phyloP scores from a whole-genome alignment of 2,888 invertebrate genomes.

The Thymelicus sylvestris region DNA sequence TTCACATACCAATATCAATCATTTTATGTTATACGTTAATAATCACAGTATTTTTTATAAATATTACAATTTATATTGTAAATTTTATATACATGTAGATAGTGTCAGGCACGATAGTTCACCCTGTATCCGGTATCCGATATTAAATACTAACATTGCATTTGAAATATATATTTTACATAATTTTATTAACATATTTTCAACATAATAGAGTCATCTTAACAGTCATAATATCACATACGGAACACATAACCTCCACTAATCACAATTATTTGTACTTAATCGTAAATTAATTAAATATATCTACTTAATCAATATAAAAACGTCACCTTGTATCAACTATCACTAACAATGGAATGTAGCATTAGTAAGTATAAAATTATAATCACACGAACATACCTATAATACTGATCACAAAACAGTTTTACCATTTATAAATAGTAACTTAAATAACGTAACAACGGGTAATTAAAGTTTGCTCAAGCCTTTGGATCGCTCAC shows the following conservation, averaged over 20 bases:
- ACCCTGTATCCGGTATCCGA: conserved; percentile 44
- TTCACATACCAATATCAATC: conserved; percentile 40
- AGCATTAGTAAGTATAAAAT: conserved; percentile 43
- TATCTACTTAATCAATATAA: conserved; percentile 38
- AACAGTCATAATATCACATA: conserved; percentile 31
- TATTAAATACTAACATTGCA: background rate
- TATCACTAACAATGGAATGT: conserved; percentile 59
- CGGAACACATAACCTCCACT: conserved; percentile 3
- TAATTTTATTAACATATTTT: background rate
- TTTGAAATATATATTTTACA: background rate
- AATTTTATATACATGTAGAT: conserved; percentile 29
- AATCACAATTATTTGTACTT: conserved; percentile 42
- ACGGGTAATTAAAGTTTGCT: conserved; percentile 20
- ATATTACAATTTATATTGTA: conserved; percentile 17
- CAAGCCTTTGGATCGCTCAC: conserved; percentile 23
- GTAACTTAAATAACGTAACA: conserved; percentile 29
- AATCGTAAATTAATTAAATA: conserved; percentile 46
- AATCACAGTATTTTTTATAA: conserved; percentile 39
- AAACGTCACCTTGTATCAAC: conserved; percentile 58
- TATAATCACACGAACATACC: conserved; percentile 49
- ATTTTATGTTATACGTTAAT: conserved; percentile 25
- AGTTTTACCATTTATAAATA: conserved; percentile 35
- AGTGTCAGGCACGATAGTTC: conserved; percentile 42
- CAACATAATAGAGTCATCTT: conserved; percentile 7
- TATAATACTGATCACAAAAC: conserved; percentile 74